Percentiles rank a stretch among this genome's conserved stretches.
Conservation (phyloP, 2,113 vertebrate species). For the Charina bottae region DNA sequence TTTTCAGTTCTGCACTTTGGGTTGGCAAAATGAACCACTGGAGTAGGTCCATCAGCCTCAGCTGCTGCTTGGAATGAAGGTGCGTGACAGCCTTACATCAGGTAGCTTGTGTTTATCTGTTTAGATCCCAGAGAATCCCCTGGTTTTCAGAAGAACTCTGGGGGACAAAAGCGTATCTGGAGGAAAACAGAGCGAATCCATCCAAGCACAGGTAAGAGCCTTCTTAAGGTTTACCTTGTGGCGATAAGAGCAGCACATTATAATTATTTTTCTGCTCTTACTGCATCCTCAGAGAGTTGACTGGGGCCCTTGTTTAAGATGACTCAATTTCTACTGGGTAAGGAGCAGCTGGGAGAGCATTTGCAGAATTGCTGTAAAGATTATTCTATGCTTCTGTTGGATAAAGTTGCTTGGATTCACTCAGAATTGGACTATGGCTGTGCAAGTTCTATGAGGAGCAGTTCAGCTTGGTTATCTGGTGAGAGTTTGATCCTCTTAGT, state of each 20-base stretch:
- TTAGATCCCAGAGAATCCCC: background rate
- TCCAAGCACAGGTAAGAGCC: background rate
- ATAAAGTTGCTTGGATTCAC: background rate
- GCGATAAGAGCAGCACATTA: background rate
- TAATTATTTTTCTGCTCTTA: background rate
- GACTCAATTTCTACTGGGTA: background rate
- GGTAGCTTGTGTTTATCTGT: background rate
- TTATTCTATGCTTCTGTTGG: background rate
- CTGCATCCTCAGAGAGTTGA: background rate
- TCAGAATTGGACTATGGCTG: background rate
- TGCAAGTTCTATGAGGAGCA: background rate
- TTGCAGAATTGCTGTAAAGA: background rate
- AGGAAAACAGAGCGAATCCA: background rate
- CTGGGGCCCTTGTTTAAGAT: background rate
- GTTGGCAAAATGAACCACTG: background rate
- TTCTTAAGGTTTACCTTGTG: background rate
- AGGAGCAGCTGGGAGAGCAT: background rate
- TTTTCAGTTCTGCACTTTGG: background rate
- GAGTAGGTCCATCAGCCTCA: background rate
- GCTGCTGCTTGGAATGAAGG: background rate
- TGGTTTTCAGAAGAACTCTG: background rate
- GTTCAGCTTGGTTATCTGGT: background rate
- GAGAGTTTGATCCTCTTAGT: background rate
- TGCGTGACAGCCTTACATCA: background rate
- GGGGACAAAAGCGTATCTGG: background rate